phyloP scores from a whole-genome alignment of 2,113 vertebrate species.

The Columba livia region DNA sequence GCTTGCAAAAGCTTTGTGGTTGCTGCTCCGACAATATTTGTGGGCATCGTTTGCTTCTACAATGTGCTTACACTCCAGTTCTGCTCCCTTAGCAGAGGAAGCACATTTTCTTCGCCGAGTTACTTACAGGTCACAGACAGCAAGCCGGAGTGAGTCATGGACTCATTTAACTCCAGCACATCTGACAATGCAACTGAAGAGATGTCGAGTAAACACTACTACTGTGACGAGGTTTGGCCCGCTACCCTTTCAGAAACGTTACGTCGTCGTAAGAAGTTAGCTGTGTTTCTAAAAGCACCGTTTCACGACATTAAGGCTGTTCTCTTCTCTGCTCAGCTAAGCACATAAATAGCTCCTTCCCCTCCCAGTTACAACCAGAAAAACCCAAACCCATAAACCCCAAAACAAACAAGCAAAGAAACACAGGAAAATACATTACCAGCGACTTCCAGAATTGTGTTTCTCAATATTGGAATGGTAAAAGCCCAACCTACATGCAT shows the following conservation, averaged over 20 bases:
- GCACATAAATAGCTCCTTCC: background rate
- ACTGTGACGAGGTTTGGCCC: background rate
- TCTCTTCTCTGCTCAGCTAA: background rate
- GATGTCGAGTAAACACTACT: conserved; percentile 11
- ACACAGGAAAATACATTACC: background rate
- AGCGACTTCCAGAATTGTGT: background rate
- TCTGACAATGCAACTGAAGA: background rate
- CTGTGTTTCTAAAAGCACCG: background rate
- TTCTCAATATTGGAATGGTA: conserved; percentile 33
- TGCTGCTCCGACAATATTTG: background rate
- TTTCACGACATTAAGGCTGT: background rate
- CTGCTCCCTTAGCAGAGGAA: background rate
- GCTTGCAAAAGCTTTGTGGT: conserved; percentile 11
- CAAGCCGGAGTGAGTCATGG: conserved; percentile 11
- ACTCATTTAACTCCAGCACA: background rate
- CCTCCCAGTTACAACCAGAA: background rate
- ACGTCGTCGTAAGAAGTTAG: background rate
- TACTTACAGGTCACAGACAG: conserved; percentile 27
- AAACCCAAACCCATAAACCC: background rate
- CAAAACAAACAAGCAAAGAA: background rate
- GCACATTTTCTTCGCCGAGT: background rate
- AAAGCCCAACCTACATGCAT: conserved; percentile 52
- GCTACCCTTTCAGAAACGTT: background rate
- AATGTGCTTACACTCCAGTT: background rate
- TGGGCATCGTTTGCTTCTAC: background rate